Evolutionary conservation across 2,797 vertebrate species (phyloP), one percentile per base, ranked within the genome.

Genomic region (Rhinatrema bivittatum): DNA sequence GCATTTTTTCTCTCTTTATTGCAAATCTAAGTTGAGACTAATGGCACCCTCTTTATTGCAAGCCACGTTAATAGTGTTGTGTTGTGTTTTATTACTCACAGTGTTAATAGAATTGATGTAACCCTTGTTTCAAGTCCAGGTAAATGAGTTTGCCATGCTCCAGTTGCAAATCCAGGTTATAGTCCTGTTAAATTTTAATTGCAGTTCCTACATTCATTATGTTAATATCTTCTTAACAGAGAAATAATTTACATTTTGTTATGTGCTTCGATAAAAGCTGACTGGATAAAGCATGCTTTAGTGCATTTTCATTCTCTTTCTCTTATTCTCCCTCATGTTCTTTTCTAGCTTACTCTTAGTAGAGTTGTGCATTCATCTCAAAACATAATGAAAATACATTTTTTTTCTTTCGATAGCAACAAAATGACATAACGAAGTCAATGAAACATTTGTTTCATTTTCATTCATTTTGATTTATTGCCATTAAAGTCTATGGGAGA

Each of bases 181-280:
- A 16, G 47, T 16, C 16, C 11, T 19, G 31, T 23, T 46, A 60
- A 27, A 10, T 26, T 52, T 48, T 53, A 54, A 52, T 34, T 73
- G 39, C 44, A 43, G 59, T 46, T 45, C 39, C 23, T 39, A 27
- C 42, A 31, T 20, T 18, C 7, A 3, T 53, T 53, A 50, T 46
- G 46, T 64, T 70, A 46, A 48, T 62, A 59, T 72, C 35, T 29
- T 48, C 47, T 29, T 52, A 50, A 50, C 12, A 62, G 47, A 70
- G 46, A 69, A 72, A 68, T 59, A 63, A 63, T 66, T 78, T 70
- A 47, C 44, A 22, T 70, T 72, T 60, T 61, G 45, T 56, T 56
- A 52, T 61, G 32, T 54, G 27, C 36, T 49, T 65, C 19, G 51
- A 64, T 51, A 49, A 42, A 58, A 47, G 28, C 26, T 64, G 56